Evolutionary conservation across 2,113 vertebrate species (phyloP), one percentile per base, ranked within the genome.

Genomic region (Oriolus oriolus): DNA sequence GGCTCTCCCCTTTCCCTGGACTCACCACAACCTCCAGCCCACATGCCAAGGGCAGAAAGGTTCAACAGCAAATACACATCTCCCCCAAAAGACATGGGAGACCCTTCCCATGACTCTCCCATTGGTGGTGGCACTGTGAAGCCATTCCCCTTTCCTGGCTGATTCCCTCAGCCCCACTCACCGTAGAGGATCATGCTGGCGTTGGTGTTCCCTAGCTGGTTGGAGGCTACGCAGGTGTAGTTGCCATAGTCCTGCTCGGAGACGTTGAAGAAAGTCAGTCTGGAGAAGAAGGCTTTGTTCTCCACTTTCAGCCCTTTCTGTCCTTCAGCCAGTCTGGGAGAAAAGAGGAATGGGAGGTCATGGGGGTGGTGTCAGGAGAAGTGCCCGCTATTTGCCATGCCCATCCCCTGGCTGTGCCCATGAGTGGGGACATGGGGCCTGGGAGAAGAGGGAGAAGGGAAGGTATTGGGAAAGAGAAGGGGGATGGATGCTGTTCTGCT

Each of bases 191-290:
- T 98, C 91, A 99, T 98, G 98, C 98, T 99, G 96, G 99, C 99
- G 20, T 99, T 99, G 93, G 99, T 98, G 89, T 98, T 99, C 33
- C 99, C 99, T 53, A 99, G 96, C 96, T 98, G 99, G 98, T 99
- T 99, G 95, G 98, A 98, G 79, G 99, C 99, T 61, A 99, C 98
- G 2, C 99, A 99, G 16, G 99, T 99, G 98, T 99, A 99, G 98
- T 99, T 99, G 47, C 99, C 99, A 0, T 99, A 99, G 96, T 99
- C 99, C 28, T 98, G 98, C 74, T 99, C 99, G 0, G 99, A 99
- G 84, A 99, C 99, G 2, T 99, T 99, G 97, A 98, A 99, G 97
- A 99, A 99, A 33, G 98, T 99, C 97, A 99, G 98, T 54, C 98
- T 98, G 47, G 99, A 99, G 94, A 99, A 97, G 21, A 98, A 98